Percentiles rank a stretch among this genome's conserved stretches.
These are phyloP conservation scores for Cantharis rustica DNA, from an alignment of 2,888 invertebrate species.

Conservation along the genomic window DNA sequence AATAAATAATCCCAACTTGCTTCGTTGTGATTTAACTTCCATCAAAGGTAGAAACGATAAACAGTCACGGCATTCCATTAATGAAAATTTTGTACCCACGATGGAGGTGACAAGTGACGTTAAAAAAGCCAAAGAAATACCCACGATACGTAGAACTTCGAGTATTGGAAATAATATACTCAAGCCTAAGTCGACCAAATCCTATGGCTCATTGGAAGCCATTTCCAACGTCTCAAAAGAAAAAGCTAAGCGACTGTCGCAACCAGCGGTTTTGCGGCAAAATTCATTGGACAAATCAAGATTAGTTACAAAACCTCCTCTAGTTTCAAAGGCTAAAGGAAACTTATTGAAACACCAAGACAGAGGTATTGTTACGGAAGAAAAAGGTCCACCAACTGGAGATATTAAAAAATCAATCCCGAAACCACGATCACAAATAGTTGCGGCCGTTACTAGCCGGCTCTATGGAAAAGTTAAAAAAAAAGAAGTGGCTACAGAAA, in stretches of 20 bases:
- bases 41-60: neutral
- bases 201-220: slow-evolving; percentile 43
- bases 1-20: neutral
- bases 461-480: slow-evolving; percentile 67
- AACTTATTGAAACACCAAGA: slow-evolving; percentile 30
- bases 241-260: slow-evolving; percentile 33
- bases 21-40: neutral
- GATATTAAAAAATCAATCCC: slow-evolving; percentile 43
- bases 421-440: slow-evolving; percentile 67
- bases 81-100: slow-evolving; percentile 48
- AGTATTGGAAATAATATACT: slow-evolving; percentile 45
- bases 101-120: slow-evolving; percentile 47
- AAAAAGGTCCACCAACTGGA: slow-evolving; percentile 37
- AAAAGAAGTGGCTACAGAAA: slow-evolving; percentile 55
- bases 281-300: slow-evolving; percentile 41
- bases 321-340: neutral
- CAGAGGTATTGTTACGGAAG: slow-evolving; percentile 40
- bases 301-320: slow-evolving; percentile 9
- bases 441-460: slow-evolving; percentile 72
- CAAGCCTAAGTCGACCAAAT: slow-evolving; percentile 33
- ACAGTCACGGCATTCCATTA: neutral
- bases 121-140: slow-evolving; percentile 33
- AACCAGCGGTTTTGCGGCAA: slow-evolving; percentile 38
- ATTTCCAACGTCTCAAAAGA: slow-evolving; percentile 40
- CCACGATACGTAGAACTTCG: slow-evolving; percentile 44